A percentile compares a stretch with the other conserved stretches of the same genome.
These are phyloP conservation scores for Cliona cf. orientalis DNA, from an alignment of 37 sponge, comb jelly and placozoan species.

Conservation along the genomic window DNA sequence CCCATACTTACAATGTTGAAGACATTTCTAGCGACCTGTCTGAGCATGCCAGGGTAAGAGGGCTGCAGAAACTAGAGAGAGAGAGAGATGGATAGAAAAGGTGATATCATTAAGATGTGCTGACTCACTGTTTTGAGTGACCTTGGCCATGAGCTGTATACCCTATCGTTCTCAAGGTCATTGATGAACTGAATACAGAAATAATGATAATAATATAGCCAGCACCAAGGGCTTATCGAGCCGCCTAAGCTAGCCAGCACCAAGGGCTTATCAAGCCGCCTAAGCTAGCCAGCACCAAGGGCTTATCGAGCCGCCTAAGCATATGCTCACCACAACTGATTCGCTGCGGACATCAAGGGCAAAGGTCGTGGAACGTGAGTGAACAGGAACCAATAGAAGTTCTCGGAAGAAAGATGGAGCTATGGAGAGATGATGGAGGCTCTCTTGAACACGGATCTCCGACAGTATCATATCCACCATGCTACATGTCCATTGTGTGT, in stretches of 20 bases:
- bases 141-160: slow-evolving; percentile 80
- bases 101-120: neutral
- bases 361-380: slow-evolving; percentile 20
- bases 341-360: slow-evolving; percentile 84
- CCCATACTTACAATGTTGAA: slow-evolving; percentile 85
- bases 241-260: neutral
- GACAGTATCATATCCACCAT: slow-evolving; percentile 41
- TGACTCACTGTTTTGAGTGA: slow-evolving; percentile 70
- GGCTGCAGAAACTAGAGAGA: slow-evolving; percentile 64
- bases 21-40: slow-evolving; percentile 86
- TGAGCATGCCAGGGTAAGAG: slow-evolving; percentile 85
- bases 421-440: slow-evolving; percentile 26
- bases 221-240: too few relatives aligned
- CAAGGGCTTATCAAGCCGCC: neutral
- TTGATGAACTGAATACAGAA: slow-evolving; percentile 73
- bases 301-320: neutral
- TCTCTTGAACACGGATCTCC: slow-evolving; percentile 37
- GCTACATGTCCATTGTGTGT: slow-evolving; percentile 1
- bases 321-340: slow-evolving; percentile 64
- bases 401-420: neutral
- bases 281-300: neutral
- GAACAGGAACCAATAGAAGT: slow-evolving; percentile 41
- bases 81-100: neutral
- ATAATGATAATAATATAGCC: neutral
- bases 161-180: slow-evolving; percentile 83